phyloP scores from a whole-genome alignment of 1,140 invertebrate genomes.

The Rhizoglyphus robini region DNA sequence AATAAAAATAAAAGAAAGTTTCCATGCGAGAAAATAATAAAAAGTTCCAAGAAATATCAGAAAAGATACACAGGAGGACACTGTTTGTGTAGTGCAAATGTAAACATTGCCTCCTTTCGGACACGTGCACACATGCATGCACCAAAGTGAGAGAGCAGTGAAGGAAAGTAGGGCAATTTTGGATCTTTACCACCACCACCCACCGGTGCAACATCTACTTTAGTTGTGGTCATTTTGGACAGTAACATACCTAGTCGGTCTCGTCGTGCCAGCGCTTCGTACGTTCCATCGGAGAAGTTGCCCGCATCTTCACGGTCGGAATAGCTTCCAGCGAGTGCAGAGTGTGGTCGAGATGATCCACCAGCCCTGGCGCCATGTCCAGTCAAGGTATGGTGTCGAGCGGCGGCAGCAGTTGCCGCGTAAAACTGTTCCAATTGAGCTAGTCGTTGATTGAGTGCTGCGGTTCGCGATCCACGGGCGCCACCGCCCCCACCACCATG shows the following conservation, averaged over 20 bases:
- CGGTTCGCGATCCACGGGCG: slow-evolving; percentile 23
- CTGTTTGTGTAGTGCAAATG: too few relatives aligned
- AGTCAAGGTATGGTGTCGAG: slow-evolving; percentile 61
- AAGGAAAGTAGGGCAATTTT: too few relatives aligned
- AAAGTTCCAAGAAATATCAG: too few relatives aligned
- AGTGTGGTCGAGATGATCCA: neutral
- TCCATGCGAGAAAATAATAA: too few relatives aligned
- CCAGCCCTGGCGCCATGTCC: slow-evolving; percentile 27
- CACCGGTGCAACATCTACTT: neutral
- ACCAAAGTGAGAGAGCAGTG: too few relatives aligned
- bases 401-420: slow-evolving; percentile 62
- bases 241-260: neutral
- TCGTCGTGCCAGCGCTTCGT: too few relatives aligned
- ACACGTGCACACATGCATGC: too few relatives aligned
- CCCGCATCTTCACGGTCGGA: neutral
- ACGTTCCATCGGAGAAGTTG: too few relatives aligned
- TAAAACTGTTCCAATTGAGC: slow-evolving; percentile 24
- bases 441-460: slow-evolving; percentile 24
- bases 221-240: too few relatives aligned
- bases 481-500: slow-evolving; percentile 11
- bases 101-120: too few relatives aligned
- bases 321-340: slow-evolving; percentile 4
- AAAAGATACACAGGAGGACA: too few relatives aligned
- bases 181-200: neutral
- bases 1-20: too few relatives aligned